A percentile compares a stretch with the other conserved stretches of the same genome.
phyloP scores from a whole-genome alignment of 2,113 vertebrate genomes.

The Piliocolobus tephrosceles region DNA sequence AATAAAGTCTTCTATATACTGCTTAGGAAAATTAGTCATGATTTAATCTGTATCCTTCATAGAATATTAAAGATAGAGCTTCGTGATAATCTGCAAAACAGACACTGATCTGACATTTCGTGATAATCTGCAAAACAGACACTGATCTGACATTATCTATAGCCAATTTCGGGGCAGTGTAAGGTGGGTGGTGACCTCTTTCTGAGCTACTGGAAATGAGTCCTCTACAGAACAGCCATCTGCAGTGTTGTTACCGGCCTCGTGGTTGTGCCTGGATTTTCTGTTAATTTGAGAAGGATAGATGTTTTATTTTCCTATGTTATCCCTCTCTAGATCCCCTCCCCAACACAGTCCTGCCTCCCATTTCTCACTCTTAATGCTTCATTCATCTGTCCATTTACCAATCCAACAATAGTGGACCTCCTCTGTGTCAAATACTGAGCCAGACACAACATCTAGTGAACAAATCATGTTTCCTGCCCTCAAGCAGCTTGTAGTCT shows the following conservation, averaged over 20 bases:
- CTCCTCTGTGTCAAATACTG: neutral
- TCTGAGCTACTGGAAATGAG: neutral
- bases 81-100: neutral
- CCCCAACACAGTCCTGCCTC: neutral
- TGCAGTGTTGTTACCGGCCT: neutral
- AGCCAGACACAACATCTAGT: neutral
- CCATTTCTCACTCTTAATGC: neutral
- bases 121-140: neutral
- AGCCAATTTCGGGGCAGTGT: neutral
- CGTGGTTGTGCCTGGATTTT: neutral
- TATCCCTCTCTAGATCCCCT: neutral
- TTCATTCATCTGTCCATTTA: neutral
- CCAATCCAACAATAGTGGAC: neutral
- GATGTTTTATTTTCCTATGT: neutral
- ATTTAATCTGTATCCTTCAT: constrained; percentile 1
- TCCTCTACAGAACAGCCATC: neutral
- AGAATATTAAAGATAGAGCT: neutral
- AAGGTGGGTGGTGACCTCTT: neutral
- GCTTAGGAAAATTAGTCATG: neutral
- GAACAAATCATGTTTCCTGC: neutral
- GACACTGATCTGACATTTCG: neutral
- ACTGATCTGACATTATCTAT: neutral
- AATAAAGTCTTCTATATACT: neutral
- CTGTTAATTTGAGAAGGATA: neutral
- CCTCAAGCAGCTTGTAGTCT: neutral